A percentile compares a stretch with the other conserved stretches of the same genome.
These are phyloP conservation scores for Virgularia gustaviana DNA, from an alignment of 92 coral and sea anemone species.

Conservation along the genomic window DNA sequence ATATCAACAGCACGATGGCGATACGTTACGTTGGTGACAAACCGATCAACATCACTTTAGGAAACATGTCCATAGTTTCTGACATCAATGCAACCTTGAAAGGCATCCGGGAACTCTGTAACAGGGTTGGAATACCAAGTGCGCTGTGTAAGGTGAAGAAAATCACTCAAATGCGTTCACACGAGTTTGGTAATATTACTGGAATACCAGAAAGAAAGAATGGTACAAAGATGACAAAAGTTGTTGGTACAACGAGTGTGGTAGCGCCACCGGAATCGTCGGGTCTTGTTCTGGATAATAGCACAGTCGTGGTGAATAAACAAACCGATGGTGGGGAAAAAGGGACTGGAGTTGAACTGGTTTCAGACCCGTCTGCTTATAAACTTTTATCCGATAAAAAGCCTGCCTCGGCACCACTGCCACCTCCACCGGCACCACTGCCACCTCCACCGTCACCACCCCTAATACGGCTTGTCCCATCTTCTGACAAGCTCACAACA, in stretches of 20 bases:
- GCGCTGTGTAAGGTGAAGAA: slow-evolving; percentile 3
- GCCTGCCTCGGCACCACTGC: no score
- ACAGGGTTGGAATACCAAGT: slow-evolving; percentile 7
- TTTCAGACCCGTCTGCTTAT: no score
- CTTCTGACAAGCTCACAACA: no score
- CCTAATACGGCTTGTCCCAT: no score
- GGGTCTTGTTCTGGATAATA: no score
- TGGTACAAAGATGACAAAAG: not conserved
- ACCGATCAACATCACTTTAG: slow-evolving; percentile 29
- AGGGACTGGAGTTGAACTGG: no score
- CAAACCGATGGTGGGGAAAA: no score
- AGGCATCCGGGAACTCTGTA: slow-evolving; percentile 23
- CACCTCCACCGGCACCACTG: no score
- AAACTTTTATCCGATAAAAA: no score
- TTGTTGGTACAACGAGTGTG: not conserved
- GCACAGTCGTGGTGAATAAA: no score
- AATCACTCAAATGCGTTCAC: slow-evolving; percentile 20
- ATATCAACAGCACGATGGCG: slow-evolving; percentile 33
- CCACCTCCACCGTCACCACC: no score
- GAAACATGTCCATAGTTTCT: slow-evolving; percentile 17
- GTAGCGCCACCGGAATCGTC: not conserved
- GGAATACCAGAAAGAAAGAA: not conserved
- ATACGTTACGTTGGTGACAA: slow-evolving; percentile 24
- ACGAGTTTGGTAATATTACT: slow-evolving; percentile 15
- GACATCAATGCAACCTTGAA: slow-evolving; percentile 22